A percentile compares a stretch with the other conserved stretches of the same genome.
These are phyloP conservation scores for Drosophila merina DNA, from an alignment of 2,888 invertebrate species.

Conservation along the genomic window DNA sequence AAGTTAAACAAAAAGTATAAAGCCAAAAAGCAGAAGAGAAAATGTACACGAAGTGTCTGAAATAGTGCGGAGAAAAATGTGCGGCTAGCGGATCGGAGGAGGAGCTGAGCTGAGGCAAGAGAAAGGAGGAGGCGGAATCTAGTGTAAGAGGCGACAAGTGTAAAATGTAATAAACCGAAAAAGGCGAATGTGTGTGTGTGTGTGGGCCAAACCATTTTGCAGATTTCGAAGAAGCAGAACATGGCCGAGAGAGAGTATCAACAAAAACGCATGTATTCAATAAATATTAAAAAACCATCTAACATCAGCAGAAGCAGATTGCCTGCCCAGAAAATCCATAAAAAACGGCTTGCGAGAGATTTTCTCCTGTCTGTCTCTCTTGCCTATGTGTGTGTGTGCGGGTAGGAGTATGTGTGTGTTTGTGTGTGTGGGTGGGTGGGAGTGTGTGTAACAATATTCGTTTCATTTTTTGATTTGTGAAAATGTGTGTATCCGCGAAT, in stretches of 20 bases:
- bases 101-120: constrained; percentile 6
- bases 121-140: constrained; percentile 33
- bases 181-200: constrained; percentile 30
- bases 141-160: constrained; percentile 61
- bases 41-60: constrained; percentile 42
- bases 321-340: constrained; percentile 65
- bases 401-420: constrained; percentile 27
- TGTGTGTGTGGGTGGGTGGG: constrained; percentile 18
- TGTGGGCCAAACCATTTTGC: constrained; percentile 7
- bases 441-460: constrained; percentile 61
- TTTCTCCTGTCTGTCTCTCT: constrained; percentile 41
- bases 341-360: constrained; percentile 32
- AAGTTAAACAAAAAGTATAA: constrained; percentile 25
- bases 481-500: constrained; percentile 77
- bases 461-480: constrained; percentile 78
- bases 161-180: constrained; percentile 44
- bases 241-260: not conserved
- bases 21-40: constrained; percentile 38
- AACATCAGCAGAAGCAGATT: constrained; percentile 51
- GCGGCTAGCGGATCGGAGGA: constrained; percentile 43
- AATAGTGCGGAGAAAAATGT: constrained; percentile 45
- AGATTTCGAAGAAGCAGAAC: not conserved
- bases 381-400: constrained; percentile 37
- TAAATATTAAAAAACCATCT: constrained; percentile 48
- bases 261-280: constrained; percentile 1